Base-by-base conservation (phyloP, 2,113 vertebrate species). In the Sardina pilchardus region DNA sequence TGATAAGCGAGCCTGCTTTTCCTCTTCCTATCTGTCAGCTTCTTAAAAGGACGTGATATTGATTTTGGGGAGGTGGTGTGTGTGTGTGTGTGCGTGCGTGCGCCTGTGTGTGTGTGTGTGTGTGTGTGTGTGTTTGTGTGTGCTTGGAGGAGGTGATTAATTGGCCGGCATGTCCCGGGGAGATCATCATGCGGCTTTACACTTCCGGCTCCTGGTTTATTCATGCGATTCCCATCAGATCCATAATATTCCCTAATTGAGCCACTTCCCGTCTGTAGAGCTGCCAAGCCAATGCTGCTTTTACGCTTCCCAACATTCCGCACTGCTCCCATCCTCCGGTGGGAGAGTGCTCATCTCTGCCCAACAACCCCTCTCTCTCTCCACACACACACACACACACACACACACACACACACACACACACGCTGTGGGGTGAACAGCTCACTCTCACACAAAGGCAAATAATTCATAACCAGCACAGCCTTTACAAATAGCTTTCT, bases 171-270 rank as follows among this genome's bases (percentile, higher is more conserved):
- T 84, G 84, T 87, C 88, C 88, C 71, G n/a, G 44, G 59, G 63
- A 85, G 86, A 81, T 86, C 84, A 71, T 88, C 86, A 88, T 89
- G 85, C 86, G 88, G 83, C 80, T 67, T 83, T 71, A 80, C 21
- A 50, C 85, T 84, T 91, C 87, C 87, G 82, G 87, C 71, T 63
- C 75, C 81, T 89, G 86, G 43, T 88, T 87, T 82, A 90, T 89
- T 89, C 67, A 90, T 91, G 81, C 71, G 67, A 19, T 21, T 85
- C 80, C 87, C 43, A 87, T 83, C 43, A 43, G 16, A 87, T 83
- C 24, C 63, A 67, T 47, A 19, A 85, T 71, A 80, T 26, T 87
- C 84, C 44, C 82, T 88, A 87, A 88, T 84, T 34, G 53, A 19
- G 82, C 67, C 59, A 71, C 83, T 82, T 87, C 56, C 83, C 44